A percentile compares a stretch with the other conserved stretches of the same genome.
Conservation (phyloP, 2,797 vertebrate genomes). For the Alcedo quadribrachys region DNA sequence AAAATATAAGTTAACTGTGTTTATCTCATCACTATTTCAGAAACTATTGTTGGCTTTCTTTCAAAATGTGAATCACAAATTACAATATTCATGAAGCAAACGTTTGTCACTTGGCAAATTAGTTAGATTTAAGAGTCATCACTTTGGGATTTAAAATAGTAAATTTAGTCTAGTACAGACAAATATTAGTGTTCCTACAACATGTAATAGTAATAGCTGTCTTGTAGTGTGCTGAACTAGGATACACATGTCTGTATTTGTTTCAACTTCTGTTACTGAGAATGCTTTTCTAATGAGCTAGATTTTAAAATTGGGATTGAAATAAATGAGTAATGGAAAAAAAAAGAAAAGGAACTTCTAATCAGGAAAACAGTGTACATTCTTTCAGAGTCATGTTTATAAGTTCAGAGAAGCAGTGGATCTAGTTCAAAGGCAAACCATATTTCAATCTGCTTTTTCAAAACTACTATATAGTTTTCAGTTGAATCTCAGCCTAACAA, state of each 20-base stretch:
- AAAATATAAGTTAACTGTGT: conserved; percentile 37
- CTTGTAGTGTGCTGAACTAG: neutral
- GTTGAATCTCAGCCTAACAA: neutral
- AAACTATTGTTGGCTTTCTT: conserved; percentile 37
- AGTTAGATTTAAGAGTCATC: conserved; percentile 2
- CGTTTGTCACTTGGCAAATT: conserved; percentile 5
- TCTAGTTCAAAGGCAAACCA: conserved; percentile 46
- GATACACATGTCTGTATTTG: neutral
- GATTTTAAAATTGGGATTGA: conserved; percentile 38
- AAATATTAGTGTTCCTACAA: neutral
- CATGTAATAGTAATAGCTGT: neutral
- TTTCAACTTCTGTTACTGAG: conserved; percentile 25
- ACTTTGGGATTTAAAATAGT: conserved; percentile 28
- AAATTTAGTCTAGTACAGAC: neutral
- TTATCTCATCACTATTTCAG: conserved; percentile 26
- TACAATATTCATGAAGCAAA: conserved; percentile 7
- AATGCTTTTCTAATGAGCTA: conserved; percentile 58
- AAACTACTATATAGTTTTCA: conserved; percentile 24
- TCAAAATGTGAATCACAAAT: conserved; percentile 6
- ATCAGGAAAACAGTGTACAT: conserved; percentile 65
- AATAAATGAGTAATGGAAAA: conserved; percentile 55
- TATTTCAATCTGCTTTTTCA: conserved; percentile 44
- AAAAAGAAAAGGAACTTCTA: conserved; percentile 3
- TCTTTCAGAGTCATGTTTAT: conserved; percentile 69
- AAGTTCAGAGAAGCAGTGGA: conserved; percentile 50